Conservation (phyloP, 1,140 invertebrate species). For the Drosophila littoralis region DNA sequence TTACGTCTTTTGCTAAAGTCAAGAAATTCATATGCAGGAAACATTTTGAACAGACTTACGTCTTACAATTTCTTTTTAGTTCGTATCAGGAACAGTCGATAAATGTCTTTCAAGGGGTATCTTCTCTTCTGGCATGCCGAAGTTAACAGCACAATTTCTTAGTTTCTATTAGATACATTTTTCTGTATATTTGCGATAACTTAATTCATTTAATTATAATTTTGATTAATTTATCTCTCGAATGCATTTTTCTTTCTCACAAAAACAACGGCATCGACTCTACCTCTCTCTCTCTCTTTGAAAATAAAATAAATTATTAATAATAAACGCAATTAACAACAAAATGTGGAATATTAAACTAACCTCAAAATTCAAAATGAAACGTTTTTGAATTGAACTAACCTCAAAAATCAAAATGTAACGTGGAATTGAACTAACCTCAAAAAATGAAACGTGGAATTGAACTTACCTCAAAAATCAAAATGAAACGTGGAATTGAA, state of each 20-base stretch:
- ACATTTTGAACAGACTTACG: no score
- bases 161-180: neutral
- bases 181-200: conserved; percentile 10
- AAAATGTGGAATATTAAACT: conserved; percentile 7
- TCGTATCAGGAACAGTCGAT: no score
- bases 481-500: conserved; percentile 9
- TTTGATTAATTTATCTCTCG: conserved; percentile 48
- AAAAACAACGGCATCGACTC: conserved; percentile 21
- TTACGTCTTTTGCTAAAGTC: no score
- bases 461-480: conserved; percentile 5
- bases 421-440: conserved; percentile 3
- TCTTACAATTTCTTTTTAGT: no score
- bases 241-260: conserved; percentile 48
- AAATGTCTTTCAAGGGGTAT: no score
- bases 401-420: conserved; percentile 8
- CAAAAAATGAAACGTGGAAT: conserved; percentile 2
- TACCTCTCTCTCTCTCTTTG: neutral
- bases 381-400: conserved; percentile 5
- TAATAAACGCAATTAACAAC: conserved; percentile 27
- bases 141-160: no score
- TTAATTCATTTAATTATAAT: conserved; percentile 38
- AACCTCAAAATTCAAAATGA: conserved; percentile 9
- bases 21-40: no score
- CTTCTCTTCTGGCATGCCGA: no score
- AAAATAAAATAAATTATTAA: conserved; percentile 12